Conservation (phyloP, 2,797 vertebrate genomes). For the Ciconia nigra region DNA sequence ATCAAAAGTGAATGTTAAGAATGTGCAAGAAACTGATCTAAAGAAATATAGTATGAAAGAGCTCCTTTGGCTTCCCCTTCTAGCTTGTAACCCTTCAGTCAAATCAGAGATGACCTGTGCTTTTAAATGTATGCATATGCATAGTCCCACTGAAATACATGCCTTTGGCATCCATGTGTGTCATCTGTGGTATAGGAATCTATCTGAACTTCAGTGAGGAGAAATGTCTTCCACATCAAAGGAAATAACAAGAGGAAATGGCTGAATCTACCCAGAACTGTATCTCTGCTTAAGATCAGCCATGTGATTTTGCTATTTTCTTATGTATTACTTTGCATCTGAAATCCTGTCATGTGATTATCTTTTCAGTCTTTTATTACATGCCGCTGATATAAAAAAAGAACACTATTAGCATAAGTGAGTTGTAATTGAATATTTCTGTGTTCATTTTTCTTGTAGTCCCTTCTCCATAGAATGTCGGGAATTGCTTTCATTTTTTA, state of each 20-base stretch:
- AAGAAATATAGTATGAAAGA: fast-evolving
- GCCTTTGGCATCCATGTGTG: background rate
- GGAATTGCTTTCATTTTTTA: background rate
- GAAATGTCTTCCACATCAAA: background rate
- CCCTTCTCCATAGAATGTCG: background rate
- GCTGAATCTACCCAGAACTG: background rate
- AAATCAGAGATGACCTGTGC: background rate
- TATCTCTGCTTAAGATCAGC: background rate
- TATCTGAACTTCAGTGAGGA: background rate
- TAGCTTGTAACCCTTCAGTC: background rate
- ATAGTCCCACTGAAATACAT: background rate
- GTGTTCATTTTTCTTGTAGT: background rate
- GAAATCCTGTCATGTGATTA: background rate
- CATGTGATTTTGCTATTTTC: background rate
- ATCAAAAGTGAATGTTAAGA: background rate
- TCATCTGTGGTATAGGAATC: background rate
- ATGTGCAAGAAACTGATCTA: background rate
- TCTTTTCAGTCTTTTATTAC: background rate
- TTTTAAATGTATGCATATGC: background rate
- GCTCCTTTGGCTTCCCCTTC: background rate
- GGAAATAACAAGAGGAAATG: background rate
- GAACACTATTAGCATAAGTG: background rate
- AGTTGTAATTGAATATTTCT: background rate
- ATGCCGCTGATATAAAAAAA: background rate
- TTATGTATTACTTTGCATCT: background rate